A percentile compares a stretch with the other conserved stretches of the same genome.
Evolutionary conservation across 2,113 vertebrate genomes (phyloP).

Genomic region (Centropristis striata): DNA sequence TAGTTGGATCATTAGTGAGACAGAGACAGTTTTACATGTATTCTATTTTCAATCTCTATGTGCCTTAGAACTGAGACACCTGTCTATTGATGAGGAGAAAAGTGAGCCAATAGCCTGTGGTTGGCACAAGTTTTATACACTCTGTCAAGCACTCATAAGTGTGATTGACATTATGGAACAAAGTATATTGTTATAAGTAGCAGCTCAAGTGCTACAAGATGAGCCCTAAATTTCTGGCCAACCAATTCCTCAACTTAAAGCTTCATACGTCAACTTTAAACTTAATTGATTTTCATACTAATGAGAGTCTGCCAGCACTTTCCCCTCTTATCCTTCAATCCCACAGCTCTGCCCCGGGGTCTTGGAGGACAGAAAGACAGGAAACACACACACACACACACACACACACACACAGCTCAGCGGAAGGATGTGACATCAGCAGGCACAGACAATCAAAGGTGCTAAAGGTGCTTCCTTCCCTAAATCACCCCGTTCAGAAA

Average conservation of each 20-base stretch:
- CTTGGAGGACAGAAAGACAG: slow-evolving; percentile 91
- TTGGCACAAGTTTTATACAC: slow-evolving; percentile 66
- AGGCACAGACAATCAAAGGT: slow-evolving; percentile 98
- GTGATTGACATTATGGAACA: slow-evolving; percentile 65
- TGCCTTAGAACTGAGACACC: slow-evolving; percentile 71
- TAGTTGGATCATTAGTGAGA: slow-evolving; percentile 81
- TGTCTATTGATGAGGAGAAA: slow-evolving; percentile 76
- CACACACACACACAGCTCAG: slow-evolving; percentile 49
- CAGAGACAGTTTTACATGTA: slow-evolving; percentile 72
- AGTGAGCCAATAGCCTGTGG: slow-evolving; percentile 66
- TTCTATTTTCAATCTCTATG: slow-evolving; percentile 79
- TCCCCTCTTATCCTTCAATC: slow-evolving; percentile 58
- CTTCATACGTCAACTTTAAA: slow-evolving; percentile 54
- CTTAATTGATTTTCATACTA: slow-evolving; percentile 61
- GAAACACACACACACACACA: slow-evolving; percentile 86
- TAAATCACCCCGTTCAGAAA: slow-evolving; percentile 90
- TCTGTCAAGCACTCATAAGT: slow-evolving; percentile 52
- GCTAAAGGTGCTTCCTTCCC: slow-evolving; percentile 98
- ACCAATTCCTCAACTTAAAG: slow-evolving; percentile 52
- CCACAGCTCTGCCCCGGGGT: slow-evolving; percentile 63
- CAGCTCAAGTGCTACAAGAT: slow-evolving; percentile 36
- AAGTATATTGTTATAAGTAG: slow-evolving; percentile 49
- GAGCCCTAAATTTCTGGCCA: slow-evolving; percentile 36
- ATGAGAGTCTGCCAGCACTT: slow-evolving; percentile 70
- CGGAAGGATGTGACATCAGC: slow-evolving; percentile 97